phyloP scores from a whole-genome alignment of 2,113 vertebrate species.

The Forbesichthys papilliferus region DNA sequence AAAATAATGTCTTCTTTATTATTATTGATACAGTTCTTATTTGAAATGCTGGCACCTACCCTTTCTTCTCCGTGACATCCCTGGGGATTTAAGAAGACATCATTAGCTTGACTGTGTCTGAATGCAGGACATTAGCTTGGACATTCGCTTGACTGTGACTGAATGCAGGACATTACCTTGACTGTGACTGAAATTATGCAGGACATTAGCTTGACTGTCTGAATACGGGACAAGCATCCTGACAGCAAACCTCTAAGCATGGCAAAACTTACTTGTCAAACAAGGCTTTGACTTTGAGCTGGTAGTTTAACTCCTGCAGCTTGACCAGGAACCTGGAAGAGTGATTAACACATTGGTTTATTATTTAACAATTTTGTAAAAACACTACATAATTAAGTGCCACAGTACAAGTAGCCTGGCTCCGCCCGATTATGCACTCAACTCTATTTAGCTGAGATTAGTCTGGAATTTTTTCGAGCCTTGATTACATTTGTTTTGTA shows the following conservation, averaged over 20 bases:
- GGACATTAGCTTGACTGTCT: neutral
- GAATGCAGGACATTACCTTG: neutral
- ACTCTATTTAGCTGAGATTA: no score
- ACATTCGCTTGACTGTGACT: neutral
- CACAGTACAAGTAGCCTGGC: no score
- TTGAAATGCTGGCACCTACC: constrained; percentile 73
- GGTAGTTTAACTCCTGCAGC: constrained; percentile 93
- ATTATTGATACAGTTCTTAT: neutral
- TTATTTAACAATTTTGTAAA: neutral
- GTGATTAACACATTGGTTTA: constrained; percentile 11
- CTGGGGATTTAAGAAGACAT: constrained; percentile 65
- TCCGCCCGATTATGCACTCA: no score
- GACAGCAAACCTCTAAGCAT: no score
- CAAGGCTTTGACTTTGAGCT: constrained; percentile 90
- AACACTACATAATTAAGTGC: neutral
- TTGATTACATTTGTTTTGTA: no score
- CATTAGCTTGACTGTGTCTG: neutral
- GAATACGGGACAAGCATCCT: neutral
- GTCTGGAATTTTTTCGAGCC: no score
- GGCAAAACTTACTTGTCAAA: constrained; percentile 89
- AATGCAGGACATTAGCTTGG: neutral
- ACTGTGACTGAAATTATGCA: neutral
- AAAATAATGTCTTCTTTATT: neutral
- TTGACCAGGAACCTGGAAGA: constrained; percentile 88
- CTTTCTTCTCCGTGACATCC: constrained; percentile 93